Percentiles rank a stretch among this genome's conserved stretches.
These are phyloP conservation scores for Odocoileus virginianus DNA, from an alignment of 2,113 vertebrate genomes.

Conservation along the genomic window DNA sequence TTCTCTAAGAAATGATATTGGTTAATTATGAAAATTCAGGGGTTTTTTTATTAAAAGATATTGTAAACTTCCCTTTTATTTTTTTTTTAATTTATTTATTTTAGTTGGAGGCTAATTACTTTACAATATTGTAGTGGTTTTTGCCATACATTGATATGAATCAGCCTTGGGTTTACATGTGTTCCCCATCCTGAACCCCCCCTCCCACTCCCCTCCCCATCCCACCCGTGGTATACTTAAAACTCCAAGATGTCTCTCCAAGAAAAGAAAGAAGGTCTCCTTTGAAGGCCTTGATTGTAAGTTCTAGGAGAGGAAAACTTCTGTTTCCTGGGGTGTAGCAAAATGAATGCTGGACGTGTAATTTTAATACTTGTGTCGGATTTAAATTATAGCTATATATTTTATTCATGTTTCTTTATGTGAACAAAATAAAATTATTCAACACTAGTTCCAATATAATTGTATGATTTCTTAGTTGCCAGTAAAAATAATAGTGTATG, in stretches of 20 bases:
- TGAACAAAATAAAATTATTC: constrained; percentile 23
- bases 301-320: not conserved
- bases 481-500: not conserved
- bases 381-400: not conserved
- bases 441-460: not conserved
- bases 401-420: constrained; percentile 1
- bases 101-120: too few relatives aligned
- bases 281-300: too few relatives aligned
- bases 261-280: not conserved
- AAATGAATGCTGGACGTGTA: not conserved
- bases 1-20: not conserved
- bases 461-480: not conserved
- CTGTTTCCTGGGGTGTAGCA: not conserved
- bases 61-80: too few relatives aligned
- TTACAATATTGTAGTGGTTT: too few relatives aligned
- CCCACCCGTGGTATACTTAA: not conserved
- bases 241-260: not conserved
- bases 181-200: too few relatives aligned
- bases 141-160: too few relatives aligned
- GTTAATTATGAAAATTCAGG: not conserved
- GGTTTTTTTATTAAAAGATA: too few relatives aligned
- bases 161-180: too few relatives aligned
- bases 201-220: too few relatives aligned
- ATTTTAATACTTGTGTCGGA: not conserved
- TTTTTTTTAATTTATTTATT: too few relatives aligned